These are phyloP conservation scores for Maconellicoccus hirsutus DNA, from an alignment of 1,140 invertebrate genomes.

Conservation along the genomic window DNA sequence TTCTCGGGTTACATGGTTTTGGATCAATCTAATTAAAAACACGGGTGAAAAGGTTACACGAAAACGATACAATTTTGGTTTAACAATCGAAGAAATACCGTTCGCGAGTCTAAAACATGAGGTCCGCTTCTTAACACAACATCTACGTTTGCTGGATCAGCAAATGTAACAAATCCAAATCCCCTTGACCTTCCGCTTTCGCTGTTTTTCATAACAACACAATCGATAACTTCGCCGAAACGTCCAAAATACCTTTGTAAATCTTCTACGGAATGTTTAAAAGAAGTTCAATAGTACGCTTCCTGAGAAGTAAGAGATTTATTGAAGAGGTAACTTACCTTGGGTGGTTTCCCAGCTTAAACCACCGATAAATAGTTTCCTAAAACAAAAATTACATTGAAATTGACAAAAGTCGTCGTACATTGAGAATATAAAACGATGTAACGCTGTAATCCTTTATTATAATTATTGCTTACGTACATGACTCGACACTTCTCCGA, in stretches of 20 bases:
- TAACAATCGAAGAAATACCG: constrained; percentile 45
- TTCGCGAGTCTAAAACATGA: constrained; percentile 80
- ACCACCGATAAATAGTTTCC: constrained; percentile 93
- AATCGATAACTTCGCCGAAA: constrained; percentile 94
- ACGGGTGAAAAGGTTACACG: not conserved
- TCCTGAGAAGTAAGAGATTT: no score
- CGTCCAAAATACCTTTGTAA: constrained; percentile 84
- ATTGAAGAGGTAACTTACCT: constrained; percentile 36
- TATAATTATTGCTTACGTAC: no score
- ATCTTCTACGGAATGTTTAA: constrained; percentile 48
- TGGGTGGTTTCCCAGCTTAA: constrained; percentile 94
- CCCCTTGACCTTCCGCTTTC: constrained; percentile 91
- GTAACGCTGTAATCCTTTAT: no score
- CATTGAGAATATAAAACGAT: not conserved
- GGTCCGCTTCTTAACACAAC: constrained; percentile 80
- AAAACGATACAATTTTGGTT: no score
- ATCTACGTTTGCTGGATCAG: constrained; percentile 80
- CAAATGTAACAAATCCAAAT: constrained; percentile 95
- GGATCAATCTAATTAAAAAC: constrained; percentile 68
- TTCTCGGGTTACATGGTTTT: constrained; percentile 89
- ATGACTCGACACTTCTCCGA: no score
- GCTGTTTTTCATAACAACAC: constrained; percentile 97
- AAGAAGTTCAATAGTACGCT: constrained; percentile 1
- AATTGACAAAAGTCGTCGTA: not conserved
- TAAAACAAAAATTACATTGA: constrained; percentile 38